Conservation (phyloP, 2,888 invertebrate species). For the Heliothis peltigera region DNA sequence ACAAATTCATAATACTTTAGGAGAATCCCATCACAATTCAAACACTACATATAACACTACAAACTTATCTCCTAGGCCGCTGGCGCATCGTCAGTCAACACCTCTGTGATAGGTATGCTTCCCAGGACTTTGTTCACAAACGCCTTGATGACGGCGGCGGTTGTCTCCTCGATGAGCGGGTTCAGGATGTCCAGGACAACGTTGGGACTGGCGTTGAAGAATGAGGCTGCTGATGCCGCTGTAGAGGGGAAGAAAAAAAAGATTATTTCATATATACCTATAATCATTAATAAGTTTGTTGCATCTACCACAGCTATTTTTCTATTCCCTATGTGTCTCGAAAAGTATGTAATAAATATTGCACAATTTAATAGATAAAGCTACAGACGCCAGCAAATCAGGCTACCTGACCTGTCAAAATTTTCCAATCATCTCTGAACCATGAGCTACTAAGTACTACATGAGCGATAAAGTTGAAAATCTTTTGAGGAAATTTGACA, state of each 20-base stretch:
- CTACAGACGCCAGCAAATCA: no score
- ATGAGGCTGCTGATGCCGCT: conserved; percentile 92
- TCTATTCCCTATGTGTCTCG: no score
- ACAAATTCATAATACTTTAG: neutral
- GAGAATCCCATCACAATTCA: conserved; percentile 12
- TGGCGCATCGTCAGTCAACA: conserved; percentile 79
- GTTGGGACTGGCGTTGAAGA: conserved; percentile 92
- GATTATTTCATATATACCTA: neutral
- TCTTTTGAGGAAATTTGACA: no score
- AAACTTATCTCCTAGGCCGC: conserved; percentile 26
- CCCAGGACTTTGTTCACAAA: conserved; percentile 90
- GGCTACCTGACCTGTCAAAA: no score
- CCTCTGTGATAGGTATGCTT: conserved; percentile 90
- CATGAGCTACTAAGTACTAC: no score
- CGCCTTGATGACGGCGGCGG: conserved; percentile 90
- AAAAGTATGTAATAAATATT: no score
- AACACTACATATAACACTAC: conserved; percentile 11
- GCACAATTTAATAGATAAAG: no score
- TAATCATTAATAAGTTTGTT: no score
- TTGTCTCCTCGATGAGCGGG: conserved; percentile 92
- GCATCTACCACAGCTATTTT: no score
- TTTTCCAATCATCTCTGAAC: no score
- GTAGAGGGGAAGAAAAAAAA: conserved; percentile 55
- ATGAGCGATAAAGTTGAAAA: no score
- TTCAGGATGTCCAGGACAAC: conserved; percentile 92